Conservation (phyloP, 2,113 vertebrate species). For the Vimba vimba region DNA sequence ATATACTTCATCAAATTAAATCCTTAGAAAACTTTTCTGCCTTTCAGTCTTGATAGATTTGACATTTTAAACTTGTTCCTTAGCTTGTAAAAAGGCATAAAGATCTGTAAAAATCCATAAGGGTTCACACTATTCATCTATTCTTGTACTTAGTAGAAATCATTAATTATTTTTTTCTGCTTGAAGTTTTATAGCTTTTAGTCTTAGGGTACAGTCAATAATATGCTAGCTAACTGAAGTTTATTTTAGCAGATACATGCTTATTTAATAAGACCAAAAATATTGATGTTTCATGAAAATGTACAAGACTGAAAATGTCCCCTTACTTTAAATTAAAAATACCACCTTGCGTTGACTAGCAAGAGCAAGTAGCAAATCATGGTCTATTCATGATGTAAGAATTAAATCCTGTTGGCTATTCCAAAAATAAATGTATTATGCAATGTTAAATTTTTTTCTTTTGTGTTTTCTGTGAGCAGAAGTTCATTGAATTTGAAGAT, state of each 20-base stretch:
- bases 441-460: neutral
- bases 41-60: neutral
- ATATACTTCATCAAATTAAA: neutral
- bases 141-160: neutral
- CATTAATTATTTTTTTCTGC: neutral
- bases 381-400: neutral
- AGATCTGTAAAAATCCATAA: neutral
- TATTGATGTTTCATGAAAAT: neutral
- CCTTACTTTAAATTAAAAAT: no score
- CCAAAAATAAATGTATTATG: neutral
- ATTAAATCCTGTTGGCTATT: neutral
- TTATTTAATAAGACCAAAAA: neutral
- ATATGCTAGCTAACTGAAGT: neutral
- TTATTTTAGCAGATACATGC: neutral
- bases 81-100: neutral
- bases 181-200: neutral
- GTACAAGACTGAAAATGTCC: neutral
- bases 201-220: neutral
- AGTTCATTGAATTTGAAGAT: constrained; percentile 98
- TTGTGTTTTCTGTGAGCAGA: constrained; percentile 73
- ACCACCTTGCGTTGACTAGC: neutral
- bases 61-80: neutral
- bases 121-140: neutral
- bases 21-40: neutral
- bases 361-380: neutral